A percentile compares a stretch with the other conserved stretches of the same genome.
Evolutionary conservation across 2,113 vertebrate genomes (phyloP).

Genomic region (Perca fluviatilis): DNA sequence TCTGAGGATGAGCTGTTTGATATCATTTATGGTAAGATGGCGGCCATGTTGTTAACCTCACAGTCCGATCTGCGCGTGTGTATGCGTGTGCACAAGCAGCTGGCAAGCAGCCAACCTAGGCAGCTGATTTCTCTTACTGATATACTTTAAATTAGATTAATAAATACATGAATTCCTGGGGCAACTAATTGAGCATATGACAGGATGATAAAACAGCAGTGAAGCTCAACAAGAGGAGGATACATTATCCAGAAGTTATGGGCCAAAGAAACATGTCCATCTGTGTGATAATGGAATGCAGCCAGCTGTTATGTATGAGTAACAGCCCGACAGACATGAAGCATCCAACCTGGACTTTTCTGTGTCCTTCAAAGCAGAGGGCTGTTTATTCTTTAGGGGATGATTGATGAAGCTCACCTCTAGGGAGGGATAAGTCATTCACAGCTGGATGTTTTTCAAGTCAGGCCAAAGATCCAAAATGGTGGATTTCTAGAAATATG

Average conservation of each 20-base stretch:
- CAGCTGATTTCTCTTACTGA: constrained; percentile 28
- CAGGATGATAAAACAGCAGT: constrained; percentile 38
- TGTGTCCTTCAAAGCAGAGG: constrained; percentile 69
- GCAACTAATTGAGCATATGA: constrained; percentile 58
- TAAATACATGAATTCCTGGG: constrained; percentile 23
- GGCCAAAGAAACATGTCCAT: constrained; percentile 53
- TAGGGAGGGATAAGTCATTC: constrained; percentile 46
- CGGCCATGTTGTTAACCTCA: constrained; percentile 5
- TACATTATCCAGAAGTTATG: constrained; percentile 51
- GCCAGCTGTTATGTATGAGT: constrained; percentile 60
- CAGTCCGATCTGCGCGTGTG: background rate
- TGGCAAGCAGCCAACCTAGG: too few species aligned
- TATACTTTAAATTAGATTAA: constrained; percentile 25
- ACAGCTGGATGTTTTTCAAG: constrained; percentile 19
- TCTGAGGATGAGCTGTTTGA: constrained; percentile 17
- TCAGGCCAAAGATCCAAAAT: constrained; percentile 4
- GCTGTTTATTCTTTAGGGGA: constrained; percentile 58
- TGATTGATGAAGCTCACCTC: constrained; percentile 66
- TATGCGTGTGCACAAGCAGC: background rate
- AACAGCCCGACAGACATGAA: constrained; percentile 46
- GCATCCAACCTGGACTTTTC: constrained; percentile 47
- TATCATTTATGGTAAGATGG: constrained; percentile 44
- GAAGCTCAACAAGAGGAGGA: constrained; percentile 38
- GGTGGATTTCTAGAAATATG: background rate
- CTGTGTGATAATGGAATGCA: constrained; percentile 61